These are phyloP conservation scores for Philopedon plagiatum DNA, from an alignment of 2,888 invertebrate genomes.

Conservation along the genomic window DNA sequence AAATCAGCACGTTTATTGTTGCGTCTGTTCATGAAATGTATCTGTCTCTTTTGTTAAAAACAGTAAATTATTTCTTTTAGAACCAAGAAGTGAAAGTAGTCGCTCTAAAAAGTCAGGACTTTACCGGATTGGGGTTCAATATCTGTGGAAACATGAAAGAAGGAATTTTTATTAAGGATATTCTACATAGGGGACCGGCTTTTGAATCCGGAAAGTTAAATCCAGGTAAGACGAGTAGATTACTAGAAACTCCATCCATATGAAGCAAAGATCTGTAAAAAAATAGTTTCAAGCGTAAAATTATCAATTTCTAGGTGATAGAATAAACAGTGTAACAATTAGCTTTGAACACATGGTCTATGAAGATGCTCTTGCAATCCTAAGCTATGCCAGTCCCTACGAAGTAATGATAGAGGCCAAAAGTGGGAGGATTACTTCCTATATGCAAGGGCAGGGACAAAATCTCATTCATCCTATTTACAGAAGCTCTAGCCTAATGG, in stretches of 20 bases:
- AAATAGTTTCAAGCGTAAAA: no score
- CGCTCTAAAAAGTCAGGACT: conserved; percentile 86
- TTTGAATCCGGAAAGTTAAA: conserved; percentile 86
- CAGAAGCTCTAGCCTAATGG: conserved; percentile 84
- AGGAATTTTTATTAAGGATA: conserved; percentile 90
- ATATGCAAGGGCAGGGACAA: conserved; percentile 64
- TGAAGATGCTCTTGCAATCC: conserved; percentile 90
- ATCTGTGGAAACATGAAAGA: conserved; percentile 93
- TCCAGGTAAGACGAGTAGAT: conserved; percentile 76
- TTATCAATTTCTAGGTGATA: conserved; percentile 82
- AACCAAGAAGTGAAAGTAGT: conserved; percentile 72
- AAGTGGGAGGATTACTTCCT: conserved; percentile 67
- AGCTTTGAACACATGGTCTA: conserved; percentile 91
- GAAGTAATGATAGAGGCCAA: conserved; percentile 86
- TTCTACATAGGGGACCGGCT: conserved; percentile 89
- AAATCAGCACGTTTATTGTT: no score
- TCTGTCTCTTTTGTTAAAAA: no score
- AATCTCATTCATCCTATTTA: conserved; percentile 83
- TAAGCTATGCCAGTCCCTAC: conserved; percentile 93
- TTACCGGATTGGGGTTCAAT: conserved; percentile 89
- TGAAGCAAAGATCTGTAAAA: no score
- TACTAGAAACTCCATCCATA: no score
- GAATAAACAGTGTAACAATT: conserved; percentile 88
- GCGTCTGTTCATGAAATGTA: no score
- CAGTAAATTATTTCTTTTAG: conserved; percentile 45